These are phyloP conservation scores for Dynastes tityus DNA, from an alignment of 2,888 invertebrate genomes.

Conservation along the genomic window DNA sequence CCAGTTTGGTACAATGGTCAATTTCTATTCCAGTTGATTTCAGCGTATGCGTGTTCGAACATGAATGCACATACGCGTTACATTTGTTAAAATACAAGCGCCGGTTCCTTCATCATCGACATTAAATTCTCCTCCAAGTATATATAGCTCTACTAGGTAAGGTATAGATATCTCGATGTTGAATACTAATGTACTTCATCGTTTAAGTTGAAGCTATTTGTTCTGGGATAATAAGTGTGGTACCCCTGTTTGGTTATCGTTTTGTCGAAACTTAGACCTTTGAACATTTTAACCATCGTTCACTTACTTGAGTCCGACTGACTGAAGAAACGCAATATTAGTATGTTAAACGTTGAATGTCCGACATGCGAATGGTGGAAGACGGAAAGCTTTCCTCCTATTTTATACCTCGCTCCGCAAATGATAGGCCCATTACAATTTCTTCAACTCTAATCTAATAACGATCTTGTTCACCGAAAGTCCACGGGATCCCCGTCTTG, in stretches of 20 bases:
- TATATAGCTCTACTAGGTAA: too few relatives aligned
- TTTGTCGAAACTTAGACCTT: constrained; percentile 38
- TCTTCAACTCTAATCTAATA: constrained; percentile 57
- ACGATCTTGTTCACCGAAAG: constrained; percentile 58
- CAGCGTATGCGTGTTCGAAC: constrained; percentile 58
- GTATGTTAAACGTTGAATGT: constrained; percentile 20
- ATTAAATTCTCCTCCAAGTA: constrained; percentile 4
- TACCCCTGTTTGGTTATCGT: constrained; percentile 44
- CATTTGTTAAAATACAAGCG: constrained; percentile 52
- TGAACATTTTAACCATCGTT: constrained; percentile 42
- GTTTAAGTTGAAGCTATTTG: too few relatives aligned
- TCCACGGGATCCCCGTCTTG: constrained; percentile 57
- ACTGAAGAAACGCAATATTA: constrained; percentile 20
- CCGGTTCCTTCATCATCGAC: not conserved
- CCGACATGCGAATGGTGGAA: constrained; percentile 49
- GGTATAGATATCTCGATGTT: not conserved
- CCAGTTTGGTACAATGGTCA: constrained; percentile 62
- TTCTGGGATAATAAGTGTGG: too few relatives aligned
- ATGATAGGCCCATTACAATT: constrained; percentile 48
- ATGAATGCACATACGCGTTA: constrained; percentile 59
- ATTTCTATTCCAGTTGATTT: constrained; percentile 64
- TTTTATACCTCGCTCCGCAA: not conserved
- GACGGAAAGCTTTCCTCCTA: too few relatives aligned
- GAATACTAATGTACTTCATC: too few relatives aligned
- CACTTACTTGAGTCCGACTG: constrained; percentile 38